Evolutionary conservation across 1,140 invertebrate species (phyloP).

Genomic region (Drosophila tani): DNA sequence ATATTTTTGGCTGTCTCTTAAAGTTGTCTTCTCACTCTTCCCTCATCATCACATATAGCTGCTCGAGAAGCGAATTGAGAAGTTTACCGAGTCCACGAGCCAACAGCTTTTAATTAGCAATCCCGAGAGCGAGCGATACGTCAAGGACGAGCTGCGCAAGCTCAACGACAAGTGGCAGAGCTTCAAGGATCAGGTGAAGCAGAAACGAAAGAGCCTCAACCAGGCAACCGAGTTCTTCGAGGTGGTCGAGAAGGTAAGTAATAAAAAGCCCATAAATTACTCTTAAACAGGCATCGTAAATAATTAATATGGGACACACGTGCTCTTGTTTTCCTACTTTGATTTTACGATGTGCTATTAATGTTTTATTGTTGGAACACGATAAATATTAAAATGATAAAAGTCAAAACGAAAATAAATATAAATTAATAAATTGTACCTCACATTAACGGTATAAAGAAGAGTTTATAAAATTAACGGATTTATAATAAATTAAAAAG

Average conservation of each 20-base stretch:
- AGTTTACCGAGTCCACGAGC: constrained; percentile 89
- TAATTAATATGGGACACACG: not conserved
- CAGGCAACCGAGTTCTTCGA: constrained; percentile 87
- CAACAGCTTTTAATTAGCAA: constrained; percentile 88
- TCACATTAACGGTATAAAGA: too few species aligned
- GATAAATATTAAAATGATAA: not conserved
- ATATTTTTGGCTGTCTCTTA: constrained; percentile 56
- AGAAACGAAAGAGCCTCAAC: constrained; percentile 87
- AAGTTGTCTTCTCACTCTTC: constrained; percentile 8
- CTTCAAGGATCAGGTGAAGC: constrained; percentile 89
- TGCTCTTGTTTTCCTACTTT: not conserved
- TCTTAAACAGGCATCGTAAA: not conserved
- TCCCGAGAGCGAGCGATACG: constrained; percentile 87
- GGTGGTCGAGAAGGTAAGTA: constrained; percentile 81
- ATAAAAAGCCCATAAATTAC: not conserved
- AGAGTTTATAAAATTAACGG: too few species aligned
- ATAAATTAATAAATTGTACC: too few species aligned
- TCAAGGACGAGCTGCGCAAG: constrained; percentile 88
- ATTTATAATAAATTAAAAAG: not conserved
- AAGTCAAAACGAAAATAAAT: not conserved
- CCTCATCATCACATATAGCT: constrained; percentile 85
- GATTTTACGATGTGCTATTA: not conserved
- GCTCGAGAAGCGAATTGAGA: constrained; percentile 90
- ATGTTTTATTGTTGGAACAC: not conserved
- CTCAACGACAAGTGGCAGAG: constrained; percentile 90